These are phyloP conservation scores for Chloebia gouldiae DNA, from an alignment of 2,113 vertebrate species.

Conservation along the genomic window DNA sequence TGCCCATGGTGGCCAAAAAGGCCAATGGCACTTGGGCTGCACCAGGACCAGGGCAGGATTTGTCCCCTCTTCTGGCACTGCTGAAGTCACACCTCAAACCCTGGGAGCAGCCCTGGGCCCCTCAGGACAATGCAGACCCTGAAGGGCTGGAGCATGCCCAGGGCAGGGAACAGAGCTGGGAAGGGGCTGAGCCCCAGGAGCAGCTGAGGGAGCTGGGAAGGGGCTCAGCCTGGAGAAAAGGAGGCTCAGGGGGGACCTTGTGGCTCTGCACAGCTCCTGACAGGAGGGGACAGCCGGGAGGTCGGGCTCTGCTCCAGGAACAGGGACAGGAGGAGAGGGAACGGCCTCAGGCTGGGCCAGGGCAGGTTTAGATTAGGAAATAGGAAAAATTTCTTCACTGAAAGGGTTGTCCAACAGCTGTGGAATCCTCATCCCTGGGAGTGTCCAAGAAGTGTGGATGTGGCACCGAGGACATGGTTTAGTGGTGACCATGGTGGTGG, in stretches of 20 bases:
- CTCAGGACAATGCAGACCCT: rapidly evolving
- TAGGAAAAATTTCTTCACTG: too few relatives aligned
- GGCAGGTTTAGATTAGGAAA: not conserved
- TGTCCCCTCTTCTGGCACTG: not conserved
- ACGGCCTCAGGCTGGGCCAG: not conserved
- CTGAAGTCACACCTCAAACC: not conserved
- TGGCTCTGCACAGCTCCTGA: not conserved
- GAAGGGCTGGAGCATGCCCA: not conserved
- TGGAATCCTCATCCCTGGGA: not conserved
- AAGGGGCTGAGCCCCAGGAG: not conserved
- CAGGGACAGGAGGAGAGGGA: not conserved
- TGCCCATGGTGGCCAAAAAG: not conserved
- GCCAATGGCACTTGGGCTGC: not conserved
- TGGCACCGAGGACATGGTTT: not conserved
- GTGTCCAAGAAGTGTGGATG: not conserved
- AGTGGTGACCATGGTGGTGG: not conserved
- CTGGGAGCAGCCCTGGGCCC: rapidly evolving
- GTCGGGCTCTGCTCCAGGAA: not conserved
- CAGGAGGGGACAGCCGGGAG: not conserved
- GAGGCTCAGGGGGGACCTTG: not conserved
- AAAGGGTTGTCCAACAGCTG: not conserved
- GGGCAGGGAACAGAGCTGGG: not conserved
- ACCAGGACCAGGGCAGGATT: not conserved
- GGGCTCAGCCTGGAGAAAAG: not conserved
- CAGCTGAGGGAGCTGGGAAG: not conserved